Conservation (phyloP, 1,140 invertebrate species). For the Eupristina koningsbergeri region DNA sequence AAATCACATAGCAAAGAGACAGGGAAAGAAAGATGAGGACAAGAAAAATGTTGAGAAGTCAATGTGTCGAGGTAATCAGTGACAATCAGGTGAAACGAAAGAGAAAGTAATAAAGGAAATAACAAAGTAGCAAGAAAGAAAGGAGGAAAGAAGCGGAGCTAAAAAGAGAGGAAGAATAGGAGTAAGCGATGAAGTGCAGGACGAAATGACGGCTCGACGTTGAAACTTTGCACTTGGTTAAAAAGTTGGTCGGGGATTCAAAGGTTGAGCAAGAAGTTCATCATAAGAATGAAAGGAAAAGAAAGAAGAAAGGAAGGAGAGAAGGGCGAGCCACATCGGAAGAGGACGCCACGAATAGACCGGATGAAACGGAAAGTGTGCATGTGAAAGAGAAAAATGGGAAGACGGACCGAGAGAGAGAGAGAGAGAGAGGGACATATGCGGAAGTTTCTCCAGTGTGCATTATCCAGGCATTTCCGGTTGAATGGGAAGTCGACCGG, state of each 20-base stretch:
- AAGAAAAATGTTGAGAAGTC: conserved; percentile 5
- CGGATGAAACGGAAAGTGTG: conserved; percentile 44
- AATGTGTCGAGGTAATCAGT: conserved; percentile 27
- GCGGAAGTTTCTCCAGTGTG: conserved; percentile 52
- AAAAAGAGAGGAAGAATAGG: neutral
- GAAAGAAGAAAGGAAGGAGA: neutral
- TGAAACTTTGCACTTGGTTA: conserved; percentile 37
- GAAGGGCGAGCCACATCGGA: neutral
- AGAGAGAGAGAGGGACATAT: conserved; percentile 43
- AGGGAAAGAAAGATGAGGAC: neutral
- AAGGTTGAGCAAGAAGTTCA: neutral
- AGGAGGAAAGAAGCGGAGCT: neutral
- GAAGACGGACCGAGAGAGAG: neutral
- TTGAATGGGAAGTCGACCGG: conserved; percentile 57
- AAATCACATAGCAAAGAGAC: conserved; percentile 12
- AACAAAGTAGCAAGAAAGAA: no score
- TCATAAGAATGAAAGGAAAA: neutral
- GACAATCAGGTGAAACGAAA: conserved; percentile 45
- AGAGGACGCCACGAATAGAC: neutral
- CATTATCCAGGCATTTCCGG: conserved; percentile 53
- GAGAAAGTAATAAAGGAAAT: conserved; percentile 48
- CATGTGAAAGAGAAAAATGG: conserved; percentile 11
- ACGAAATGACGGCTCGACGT: conserved; percentile 7
- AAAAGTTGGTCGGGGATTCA: conserved; percentile 42
- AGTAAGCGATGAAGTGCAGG: neutral